phyloP scores from a whole-genome alignment of 2,888 invertebrate species.

The Perithous albicinctus region DNA sequence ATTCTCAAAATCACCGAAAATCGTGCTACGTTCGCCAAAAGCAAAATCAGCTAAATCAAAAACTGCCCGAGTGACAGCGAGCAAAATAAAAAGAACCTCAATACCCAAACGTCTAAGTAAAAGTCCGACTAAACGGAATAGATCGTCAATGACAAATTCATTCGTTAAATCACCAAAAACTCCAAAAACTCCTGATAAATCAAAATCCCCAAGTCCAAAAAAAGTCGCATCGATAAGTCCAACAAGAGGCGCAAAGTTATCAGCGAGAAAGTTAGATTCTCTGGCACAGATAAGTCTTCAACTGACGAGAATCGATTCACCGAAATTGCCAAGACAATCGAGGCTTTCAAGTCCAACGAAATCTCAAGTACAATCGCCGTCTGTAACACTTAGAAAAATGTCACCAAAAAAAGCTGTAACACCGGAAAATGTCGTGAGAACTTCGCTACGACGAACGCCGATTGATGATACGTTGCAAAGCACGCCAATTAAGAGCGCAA shows the following conservation, averaged over 20 bases:
- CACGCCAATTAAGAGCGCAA: conserved; percentile 58
- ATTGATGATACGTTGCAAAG: not conserved
- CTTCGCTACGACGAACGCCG: conserved; percentile 27
- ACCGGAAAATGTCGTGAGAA: conserved; percentile 19
- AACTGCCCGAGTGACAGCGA: conserved; percentile 59
- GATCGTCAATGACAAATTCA: conserved; percentile 19
- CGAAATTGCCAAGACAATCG: conserved; percentile 40
- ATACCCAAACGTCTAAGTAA: conserved; percentile 11
- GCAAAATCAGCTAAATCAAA: conserved; percentile 60
- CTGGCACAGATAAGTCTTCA: not conserved
- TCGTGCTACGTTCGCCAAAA: conserved; percentile 68
- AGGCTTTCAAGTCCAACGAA: conserved; percentile 2
- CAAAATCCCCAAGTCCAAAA: not conserved
- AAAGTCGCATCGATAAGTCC: not conserved
- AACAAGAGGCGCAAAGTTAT: not conserved
- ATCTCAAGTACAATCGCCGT: conserved; percentile 33
- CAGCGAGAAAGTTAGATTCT: not conserved
- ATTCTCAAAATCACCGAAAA: conserved; percentile 75
- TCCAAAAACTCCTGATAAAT: too few species aligned
- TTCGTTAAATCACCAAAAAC: not conserved
- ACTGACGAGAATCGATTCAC: conserved; percentile 32
- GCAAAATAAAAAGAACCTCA: conserved; percentile 51
- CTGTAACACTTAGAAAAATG: conserved; percentile 55
- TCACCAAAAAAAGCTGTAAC: not conserved
- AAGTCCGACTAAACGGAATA: conserved; percentile 41